Percentiles rank a stretch among this genome's conserved stretches.
Evolutionary conservation across 2,888 invertebrate genomes (phyloP).

Genomic region (Dastarcus helophoroides): DNA sequence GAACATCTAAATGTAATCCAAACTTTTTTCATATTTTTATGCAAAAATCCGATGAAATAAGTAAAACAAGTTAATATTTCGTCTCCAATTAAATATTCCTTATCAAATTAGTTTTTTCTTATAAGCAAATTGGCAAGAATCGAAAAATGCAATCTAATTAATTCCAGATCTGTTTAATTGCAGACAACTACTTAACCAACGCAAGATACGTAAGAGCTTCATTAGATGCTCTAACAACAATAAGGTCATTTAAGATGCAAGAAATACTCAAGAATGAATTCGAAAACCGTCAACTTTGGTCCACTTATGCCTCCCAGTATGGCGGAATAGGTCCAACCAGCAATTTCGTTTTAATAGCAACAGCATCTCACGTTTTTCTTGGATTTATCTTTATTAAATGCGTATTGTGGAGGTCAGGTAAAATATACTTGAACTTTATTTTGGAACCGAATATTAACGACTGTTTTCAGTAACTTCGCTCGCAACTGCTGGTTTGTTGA

Average conservation of each 20-base stretch:
- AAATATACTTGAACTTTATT: too few relatives aligned
- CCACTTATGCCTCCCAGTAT: conserved; percentile 19
- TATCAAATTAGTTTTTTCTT: too few relatives aligned
- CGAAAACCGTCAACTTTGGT: conserved; percentile 43
- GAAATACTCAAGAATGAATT: conserved; percentile 47
- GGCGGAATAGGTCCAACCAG: conserved; percentile 13
- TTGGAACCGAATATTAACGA: not conserved
- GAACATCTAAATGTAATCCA: too few relatives aligned
- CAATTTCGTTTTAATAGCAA: conserved; percentile 30
- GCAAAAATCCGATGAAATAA: too few relatives aligned
- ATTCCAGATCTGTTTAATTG: conserved; percentile 10
- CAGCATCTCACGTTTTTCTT: conserved; percentile 23
- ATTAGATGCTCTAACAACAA: conserved; percentile 60
- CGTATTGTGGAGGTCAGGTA: too few relatives aligned
- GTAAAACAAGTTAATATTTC: too few relatives aligned
- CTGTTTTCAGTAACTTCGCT: conserved; percentile 7
- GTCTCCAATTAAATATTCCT: too few relatives aligned
- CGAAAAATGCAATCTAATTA: too few relatives aligned
- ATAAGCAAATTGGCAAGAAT: conserved; percentile 10
- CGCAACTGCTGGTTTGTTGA: conserved; percentile 65
- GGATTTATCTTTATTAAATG: conserved; percentile 16
- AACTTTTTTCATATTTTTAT: too few relatives aligned
- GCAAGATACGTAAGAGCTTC: conserved; percentile 62
- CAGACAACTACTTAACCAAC: conserved; percentile 55
- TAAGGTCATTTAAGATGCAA: conserved; percentile 55